These are phyloP conservation scores for Saguinus imperator DNA, from an alignment of 2,113 vertebrate genomes.

Conservation along the genomic window DNA sequence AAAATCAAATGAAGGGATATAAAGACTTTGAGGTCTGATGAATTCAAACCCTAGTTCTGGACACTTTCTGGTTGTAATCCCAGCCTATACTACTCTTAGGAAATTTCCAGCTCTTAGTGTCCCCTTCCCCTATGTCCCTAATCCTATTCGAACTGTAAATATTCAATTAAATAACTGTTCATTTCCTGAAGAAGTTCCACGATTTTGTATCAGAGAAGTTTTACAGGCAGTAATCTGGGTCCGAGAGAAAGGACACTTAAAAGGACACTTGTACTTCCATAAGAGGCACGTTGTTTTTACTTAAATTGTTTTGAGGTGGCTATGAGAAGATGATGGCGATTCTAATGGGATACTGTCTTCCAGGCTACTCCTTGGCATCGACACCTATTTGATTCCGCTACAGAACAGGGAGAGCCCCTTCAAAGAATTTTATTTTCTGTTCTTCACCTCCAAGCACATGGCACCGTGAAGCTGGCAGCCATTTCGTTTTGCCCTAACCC, in stretches of 20 bases:
- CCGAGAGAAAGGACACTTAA: neutral
- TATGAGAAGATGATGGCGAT: neutral
- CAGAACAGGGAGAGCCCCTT: neutral
- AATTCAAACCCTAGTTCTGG: neutral
- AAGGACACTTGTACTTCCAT: neutral
- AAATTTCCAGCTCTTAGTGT: neutral
- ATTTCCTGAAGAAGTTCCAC: neutral
- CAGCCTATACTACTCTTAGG: neutral
- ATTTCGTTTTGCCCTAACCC: neutral
- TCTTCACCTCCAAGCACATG: neutral
- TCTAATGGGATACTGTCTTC: neutral
- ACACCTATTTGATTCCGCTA: neutral
- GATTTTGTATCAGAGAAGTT: neutral
- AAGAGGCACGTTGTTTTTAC: neutral
- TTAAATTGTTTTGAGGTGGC: neutral
- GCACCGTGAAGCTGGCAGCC: neutral
- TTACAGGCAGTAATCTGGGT: neutral
- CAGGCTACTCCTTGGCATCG: neutral
- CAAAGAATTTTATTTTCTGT: neutral
- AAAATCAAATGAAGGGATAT: neutral
- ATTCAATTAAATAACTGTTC: neutral
- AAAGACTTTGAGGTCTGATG: neutral
- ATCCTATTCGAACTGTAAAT: neutral
- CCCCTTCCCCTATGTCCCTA: neutral
- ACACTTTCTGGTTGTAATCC: neutral